Conservation (phyloP, 2,797 vertebrate genomes). For the Agapornis canus region DNA sequence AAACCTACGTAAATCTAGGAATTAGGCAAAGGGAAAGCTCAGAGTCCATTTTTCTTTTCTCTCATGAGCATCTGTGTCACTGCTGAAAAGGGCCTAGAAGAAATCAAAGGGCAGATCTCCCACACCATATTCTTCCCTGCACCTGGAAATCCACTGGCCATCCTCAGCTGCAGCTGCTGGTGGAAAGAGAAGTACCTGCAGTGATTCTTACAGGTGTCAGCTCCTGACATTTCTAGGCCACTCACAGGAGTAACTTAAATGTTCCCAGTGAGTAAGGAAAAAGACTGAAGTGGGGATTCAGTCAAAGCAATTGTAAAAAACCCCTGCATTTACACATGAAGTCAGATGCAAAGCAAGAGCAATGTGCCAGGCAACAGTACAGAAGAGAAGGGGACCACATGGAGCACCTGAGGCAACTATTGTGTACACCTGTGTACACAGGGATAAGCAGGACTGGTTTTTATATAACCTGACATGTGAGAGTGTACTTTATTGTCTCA, state of each 20-base stretch:
- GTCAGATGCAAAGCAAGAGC: neutral
- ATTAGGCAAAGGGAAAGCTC: neutral
- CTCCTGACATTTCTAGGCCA: neutral
- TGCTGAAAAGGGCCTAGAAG: neutral
- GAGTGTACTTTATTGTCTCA: neutral
- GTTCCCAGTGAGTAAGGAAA: neutral
- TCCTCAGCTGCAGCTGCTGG: neutral
- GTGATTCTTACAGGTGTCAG: neutral
- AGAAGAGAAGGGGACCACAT: neutral
- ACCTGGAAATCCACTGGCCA: neutral
- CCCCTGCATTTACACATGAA: rapidly evolving
- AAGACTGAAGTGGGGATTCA: neutral
- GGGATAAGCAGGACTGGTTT: neutral
- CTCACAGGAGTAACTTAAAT: neutral
- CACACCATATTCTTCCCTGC: neutral
- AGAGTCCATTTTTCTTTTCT: neutral
- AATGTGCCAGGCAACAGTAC: neutral
- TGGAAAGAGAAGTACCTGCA: neutral
- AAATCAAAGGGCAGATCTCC: neutral
- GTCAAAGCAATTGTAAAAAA: neutral
- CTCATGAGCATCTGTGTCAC: neutral
- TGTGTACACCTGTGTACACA: neutral
- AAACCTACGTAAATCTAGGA: neutral
- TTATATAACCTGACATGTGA: neutral
- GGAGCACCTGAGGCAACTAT: neutral